These are phyloP conservation scores for Mnemiopsis leidyi DNA, from an alignment of 37 sponge, comb jelly and placozoan genomes.

Conservation along the genomic window DNA sequence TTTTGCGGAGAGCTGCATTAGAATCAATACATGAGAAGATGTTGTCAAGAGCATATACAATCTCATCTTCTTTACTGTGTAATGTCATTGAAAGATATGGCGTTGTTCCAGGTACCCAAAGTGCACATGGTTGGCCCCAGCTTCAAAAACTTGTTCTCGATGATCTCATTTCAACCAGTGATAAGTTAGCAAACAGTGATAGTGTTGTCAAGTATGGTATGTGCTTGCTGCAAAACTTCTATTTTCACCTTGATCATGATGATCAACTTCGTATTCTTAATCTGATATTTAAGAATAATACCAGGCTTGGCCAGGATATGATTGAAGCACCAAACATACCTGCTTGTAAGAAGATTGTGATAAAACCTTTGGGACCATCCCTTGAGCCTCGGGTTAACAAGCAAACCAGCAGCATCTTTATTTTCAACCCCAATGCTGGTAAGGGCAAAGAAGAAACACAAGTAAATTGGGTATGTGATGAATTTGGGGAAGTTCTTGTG, in stretches of 20 bases:
- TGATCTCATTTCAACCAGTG: constrained; percentile 47
- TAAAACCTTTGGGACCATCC: background rate
- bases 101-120: constrained; percentile 13
- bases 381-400: background rate
- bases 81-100: constrained; percentile 50
- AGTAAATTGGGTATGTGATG: constrained; percentile 29
- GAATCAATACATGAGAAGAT: constrained; percentile 10
- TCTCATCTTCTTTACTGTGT: constrained; percentile 3
- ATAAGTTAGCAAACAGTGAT: constrained; percentile 38
- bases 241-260: constrained; percentile 38
- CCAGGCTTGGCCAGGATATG: background rate
- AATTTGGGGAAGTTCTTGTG: constrained; percentile 33
- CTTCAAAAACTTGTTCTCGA: constrained; percentile 27
- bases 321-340: constrained; percentile 34
- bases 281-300: constrained; percentile 44
- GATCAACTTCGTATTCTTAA: constrained; percentile 48
- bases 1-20: background rate
- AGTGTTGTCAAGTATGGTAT: constrained; percentile 48
- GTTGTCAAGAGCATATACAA: background rate
- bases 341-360: constrained; percentile 1
- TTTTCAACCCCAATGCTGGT: constrained; percentile 41
- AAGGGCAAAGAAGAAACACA: background rate
- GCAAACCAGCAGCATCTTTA: constrained; percentile 13
- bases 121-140: constrained; percentile 38
- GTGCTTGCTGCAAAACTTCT: constrained; percentile 42